Conservation (phyloP, 2,113 vertebrate genomes). For the Sinosuthora webbiana region DNA sequence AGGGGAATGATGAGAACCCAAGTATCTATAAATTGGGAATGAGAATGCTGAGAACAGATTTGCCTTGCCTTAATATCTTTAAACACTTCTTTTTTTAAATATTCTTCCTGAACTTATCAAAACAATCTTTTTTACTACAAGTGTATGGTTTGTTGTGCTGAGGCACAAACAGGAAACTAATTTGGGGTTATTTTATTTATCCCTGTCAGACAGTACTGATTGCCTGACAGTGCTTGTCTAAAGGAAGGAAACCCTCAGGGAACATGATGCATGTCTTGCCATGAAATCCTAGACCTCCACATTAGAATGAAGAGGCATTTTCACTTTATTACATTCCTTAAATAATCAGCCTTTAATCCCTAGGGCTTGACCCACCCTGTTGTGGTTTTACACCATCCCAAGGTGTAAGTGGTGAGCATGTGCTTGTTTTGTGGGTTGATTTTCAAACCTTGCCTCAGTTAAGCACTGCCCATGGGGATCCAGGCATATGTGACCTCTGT, state of each 20-base stretch:
- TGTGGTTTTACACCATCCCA: not conserved
- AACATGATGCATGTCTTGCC: not conserved
- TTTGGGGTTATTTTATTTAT: not conserved
- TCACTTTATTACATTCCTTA: not conserved
- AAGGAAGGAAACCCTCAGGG: not conserved
- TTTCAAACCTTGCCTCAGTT: not conserved
- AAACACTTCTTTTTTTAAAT: not conserved
- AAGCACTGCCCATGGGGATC: not conserved
- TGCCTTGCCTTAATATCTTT: not conserved
- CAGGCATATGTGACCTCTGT: not conserved
- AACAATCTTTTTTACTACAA: not conserved
- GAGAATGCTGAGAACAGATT: not conserved
- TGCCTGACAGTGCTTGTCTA: not conserved
- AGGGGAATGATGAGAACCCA: not conserved
- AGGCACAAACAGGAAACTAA: not conserved
- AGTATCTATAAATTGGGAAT: not conserved
- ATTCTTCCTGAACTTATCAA: not conserved
- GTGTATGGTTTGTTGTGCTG: not conserved
- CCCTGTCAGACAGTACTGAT: not conserved
- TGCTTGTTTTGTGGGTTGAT: not conserved
- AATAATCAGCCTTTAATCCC: not conserved
- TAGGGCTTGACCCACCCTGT: rapidly evolving
- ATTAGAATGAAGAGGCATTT: not conserved
- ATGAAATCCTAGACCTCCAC: not conserved
- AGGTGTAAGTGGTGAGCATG: not conserved